These are phyloP conservation scores for Albula goreensis DNA, from an alignment of 2,113 vertebrate species.

Conservation along the genomic window DNA sequence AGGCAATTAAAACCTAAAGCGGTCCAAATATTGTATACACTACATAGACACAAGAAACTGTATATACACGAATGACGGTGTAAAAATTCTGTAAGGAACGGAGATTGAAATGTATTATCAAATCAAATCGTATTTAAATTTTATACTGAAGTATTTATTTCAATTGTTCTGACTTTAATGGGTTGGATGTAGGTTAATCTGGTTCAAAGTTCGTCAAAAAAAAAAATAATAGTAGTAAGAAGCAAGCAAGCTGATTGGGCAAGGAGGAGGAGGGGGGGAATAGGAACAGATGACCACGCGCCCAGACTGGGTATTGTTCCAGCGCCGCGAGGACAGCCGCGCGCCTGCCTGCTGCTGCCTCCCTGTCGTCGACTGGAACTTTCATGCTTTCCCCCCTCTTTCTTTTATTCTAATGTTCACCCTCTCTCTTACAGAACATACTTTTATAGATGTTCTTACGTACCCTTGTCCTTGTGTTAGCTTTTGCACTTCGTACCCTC, in stretches of 20 bases:
- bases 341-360: slow-evolving; percentile 78
- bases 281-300: slow-evolving; percentile 60
- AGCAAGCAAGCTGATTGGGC: slow-evolving; percentile 54
- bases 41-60: no score
- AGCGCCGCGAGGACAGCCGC: slow-evolving; percentile 55
- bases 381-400: slow-evolving; percentile 18
- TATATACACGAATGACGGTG: no score
- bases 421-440: slow-evolving; percentile 19
- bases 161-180: slow-evolving; percentile 42
- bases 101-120: no score
- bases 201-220: slow-evolving; percentile 56
- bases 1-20: no score
- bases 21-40: no score
- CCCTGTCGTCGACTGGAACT: slow-evolving; percentile 48
- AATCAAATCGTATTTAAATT: no score
- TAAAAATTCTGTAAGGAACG: no score
- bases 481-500: background rate
- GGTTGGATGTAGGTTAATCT: slow-evolving; percentile 41
- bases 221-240: slow-evolving; percentile 60
- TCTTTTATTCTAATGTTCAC: slow-evolving; percentile 28
- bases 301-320: slow-evolving; percentile 65
- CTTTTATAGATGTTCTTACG: slow-evolving; percentile 14
- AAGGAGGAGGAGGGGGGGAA: slow-evolving; percentile 58
- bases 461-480: background rate
- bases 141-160: background rate